Base-by-base conservation (phyloP, 2,888 invertebrate genomes). In the Siphonodentalium dalli region DNA sequence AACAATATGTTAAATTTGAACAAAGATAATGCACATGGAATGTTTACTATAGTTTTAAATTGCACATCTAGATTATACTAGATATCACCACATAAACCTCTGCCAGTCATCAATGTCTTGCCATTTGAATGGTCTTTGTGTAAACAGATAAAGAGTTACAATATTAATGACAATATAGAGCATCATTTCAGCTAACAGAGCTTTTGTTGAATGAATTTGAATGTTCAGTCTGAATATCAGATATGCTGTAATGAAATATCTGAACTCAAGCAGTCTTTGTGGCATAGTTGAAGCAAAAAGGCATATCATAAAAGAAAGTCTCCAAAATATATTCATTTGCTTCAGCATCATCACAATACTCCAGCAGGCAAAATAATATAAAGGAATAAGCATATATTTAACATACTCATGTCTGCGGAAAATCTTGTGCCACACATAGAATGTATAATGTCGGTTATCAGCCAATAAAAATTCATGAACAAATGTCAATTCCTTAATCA, bases 191-290 rank as follows among this genome's bases (percentile, higher is more conserved):
- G 84, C 71, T 2, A 89, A 72, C 23, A 85, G 82, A 69, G 65
- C 69, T 51, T 83, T 82, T 0, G 80, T 78, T 0, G 85, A 84
- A 3, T 84, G 82, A 4, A 85, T 82, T 53, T 82, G 80, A 43
- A 87, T 82, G 57, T 90, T 87, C 9, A 81, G 58, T 48, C 96
- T 86, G 58, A 91, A 87, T 45, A 98, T 83, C 26, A 95, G 83
- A 76, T 88, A 98, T 0, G 98, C 96, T 29, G 95, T 83, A 33
- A 99, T 87, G 80, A 95, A 99, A 79, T 99, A 99, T n/a, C 99
- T 87, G 29, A 95, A 86, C 80, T 99, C 99, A 3, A 99, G 82
- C 65, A 99, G 84, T 68, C 87, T 87, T 73, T 98, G 96, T 8
- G 95, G 89, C 0, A 90, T 86, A 11, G 94, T 79, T 15, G 87